Evolutionary conservation across 1,140 invertebrate species (phyloP).

Genomic region (Antheraea mylitta): DNA sequence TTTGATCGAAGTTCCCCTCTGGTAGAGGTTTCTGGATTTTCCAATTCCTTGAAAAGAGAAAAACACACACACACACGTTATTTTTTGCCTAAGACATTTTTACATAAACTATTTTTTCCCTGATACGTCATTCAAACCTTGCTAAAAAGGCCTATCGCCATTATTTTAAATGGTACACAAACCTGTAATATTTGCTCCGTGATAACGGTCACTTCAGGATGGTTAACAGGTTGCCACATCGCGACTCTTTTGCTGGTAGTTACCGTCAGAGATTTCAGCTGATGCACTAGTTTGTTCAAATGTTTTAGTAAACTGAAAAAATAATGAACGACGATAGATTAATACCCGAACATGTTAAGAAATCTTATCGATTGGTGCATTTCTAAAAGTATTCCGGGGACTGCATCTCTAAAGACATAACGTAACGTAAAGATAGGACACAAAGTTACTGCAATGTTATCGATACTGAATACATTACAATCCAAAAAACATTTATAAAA

Average conservation of each 20-base stretch:
- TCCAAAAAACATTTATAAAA: no score
- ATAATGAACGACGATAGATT: background rate
- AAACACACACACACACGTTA: background rate
- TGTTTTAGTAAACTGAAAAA: conserved; percentile 41
- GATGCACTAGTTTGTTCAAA: conserved; percentile 35
- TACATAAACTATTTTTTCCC: no score
- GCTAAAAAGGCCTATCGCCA: no score
- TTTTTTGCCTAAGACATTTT: no score
- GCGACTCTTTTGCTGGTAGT: conserved; percentile 36
- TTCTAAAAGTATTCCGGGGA: no score
- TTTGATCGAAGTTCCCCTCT: background rate
- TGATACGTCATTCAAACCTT: no score
- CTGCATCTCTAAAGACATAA: no score
- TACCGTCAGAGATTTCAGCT: conserved; percentile 35
- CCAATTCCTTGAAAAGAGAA: conserved; percentile 30
- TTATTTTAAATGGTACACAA: background rate
- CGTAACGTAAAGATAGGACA: no score
- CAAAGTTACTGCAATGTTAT: no score
- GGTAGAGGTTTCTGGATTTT: conserved; percentile 14
- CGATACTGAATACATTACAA: no score
- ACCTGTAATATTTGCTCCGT: conserved; percentile 47
- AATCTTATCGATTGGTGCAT: no score
- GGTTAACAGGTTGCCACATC: conserved; percentile 41
- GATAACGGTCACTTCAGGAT: conserved; percentile 27
- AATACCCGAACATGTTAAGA: background rate